Evolutionary conservation across 2,888 invertebrate genomes (phyloP), one percentile per base, ranked within the genome.

Genomic region (Eristalinus sepulchralis): DNA sequence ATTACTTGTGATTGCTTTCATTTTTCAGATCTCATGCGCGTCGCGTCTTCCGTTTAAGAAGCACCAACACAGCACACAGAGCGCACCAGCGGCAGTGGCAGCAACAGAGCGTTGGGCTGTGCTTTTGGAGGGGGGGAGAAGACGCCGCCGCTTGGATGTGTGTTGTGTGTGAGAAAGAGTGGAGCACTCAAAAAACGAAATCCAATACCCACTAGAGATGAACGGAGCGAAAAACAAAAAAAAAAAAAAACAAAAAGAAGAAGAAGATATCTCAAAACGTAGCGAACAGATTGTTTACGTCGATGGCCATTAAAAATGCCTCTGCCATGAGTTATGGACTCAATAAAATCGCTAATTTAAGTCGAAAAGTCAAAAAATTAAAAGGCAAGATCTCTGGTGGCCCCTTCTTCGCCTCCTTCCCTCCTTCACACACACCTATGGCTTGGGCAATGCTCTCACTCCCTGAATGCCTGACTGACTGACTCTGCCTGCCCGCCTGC

Each of bases 271-370:
- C 67, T 76, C 53, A 68, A 76, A 68, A 76, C 62, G 57, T 39
- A 70, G 20, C 27, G 72, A 72, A 72, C 72, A 79, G 72, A 72
- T 72, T 79, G 79, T 79, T 79, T 79, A 79, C 72, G 79, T 71
- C 79, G 64, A 39, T 79, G 72, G 66, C 66, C 72, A 72, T 79
- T 72, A 79, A 79, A 79, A 66, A 72, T 79, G 64, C 66, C 60
- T 67, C 34, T 6, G 39, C 53, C 79, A 66, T 79, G 79, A 79
- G 60, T 79, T 79, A 79, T 72, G 66, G 47, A 66, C 59, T 72
- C 72, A 64, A 79, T 79, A 72, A 79, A 79, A 72, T 72, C 72
- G 66, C 72, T 79, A 79, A 72, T 79, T 79, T 79, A 79, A 79
- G 79, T 79, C 59, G 57, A 63, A 62, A 63, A 63, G 36, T 31